These are phyloP conservation scores for Macaca nemestrina DNA, from an alignment of 2,113 vertebrate species.

Conservation along the genomic window DNA sequence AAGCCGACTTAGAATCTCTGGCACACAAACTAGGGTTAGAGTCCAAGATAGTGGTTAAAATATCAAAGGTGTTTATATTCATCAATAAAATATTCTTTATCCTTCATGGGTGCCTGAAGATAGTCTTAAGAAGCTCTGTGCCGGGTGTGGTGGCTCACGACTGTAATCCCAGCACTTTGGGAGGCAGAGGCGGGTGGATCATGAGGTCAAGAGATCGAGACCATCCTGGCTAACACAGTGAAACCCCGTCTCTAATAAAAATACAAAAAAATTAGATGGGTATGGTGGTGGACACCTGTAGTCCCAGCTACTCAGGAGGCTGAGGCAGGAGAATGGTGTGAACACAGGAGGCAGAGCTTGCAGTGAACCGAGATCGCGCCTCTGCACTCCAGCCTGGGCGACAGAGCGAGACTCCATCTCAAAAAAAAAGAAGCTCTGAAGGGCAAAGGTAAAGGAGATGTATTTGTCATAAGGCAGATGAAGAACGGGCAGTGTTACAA, in stretches of 20 bases:
- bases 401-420: no score
- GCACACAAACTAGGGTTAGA: background rate
- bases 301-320: no score
- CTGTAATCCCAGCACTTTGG: no score
- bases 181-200: no score
- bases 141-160: no score
- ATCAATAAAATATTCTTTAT: background rate
- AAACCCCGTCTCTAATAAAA: no score
- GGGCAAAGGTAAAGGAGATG: background rate
- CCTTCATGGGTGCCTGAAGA: background rate
- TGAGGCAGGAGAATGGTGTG: no score
- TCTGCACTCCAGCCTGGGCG: no score
- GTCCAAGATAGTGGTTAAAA: background rate
- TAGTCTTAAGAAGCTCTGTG: background rate
- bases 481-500: background rate
- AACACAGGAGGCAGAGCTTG: no score
- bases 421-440: background rate
- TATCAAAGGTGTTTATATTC: background rate
- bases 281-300: rapidly evolving
- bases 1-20: background rate
- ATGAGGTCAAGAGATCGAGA: no score
- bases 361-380: rapidly evolving
- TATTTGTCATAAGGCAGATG: background rate
- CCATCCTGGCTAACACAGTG: no score
- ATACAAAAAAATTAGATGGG: no score